Conservation (phyloP, 2,888 invertebrate species). For the Sceliomorpha sp. region DNA sequence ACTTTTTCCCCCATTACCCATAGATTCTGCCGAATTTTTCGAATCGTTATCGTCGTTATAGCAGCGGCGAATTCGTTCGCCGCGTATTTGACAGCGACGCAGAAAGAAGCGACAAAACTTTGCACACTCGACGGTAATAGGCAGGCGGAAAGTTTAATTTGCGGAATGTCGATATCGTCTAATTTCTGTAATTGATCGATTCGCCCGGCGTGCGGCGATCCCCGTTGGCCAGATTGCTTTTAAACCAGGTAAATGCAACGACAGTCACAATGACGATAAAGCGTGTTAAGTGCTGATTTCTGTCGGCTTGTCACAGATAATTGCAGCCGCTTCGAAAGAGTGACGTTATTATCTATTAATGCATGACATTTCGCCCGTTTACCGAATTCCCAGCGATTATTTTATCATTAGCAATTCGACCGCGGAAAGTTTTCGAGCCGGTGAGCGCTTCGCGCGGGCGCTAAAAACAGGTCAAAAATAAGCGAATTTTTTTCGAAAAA, state of each 20-base stretch:
- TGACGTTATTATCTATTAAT: constrained; percentile 51
- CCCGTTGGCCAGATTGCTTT: constrained; percentile 9
- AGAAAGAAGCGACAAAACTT: constrained; percentile 3
- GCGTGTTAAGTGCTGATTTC: constrained; percentile 55
- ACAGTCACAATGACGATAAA: constrained; percentile 51
- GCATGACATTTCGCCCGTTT: constrained; percentile 36
- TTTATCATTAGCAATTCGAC: constrained; percentile 39
- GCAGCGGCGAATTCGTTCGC: background rate
- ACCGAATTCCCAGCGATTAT: constrained; percentile 32
- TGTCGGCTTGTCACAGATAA: constrained; percentile 53
- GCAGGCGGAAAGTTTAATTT: constrained; percentile 19
- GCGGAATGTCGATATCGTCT: constrained; percentile 38
- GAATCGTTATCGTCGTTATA: constrained; percentile 4
- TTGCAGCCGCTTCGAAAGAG: constrained; percentile 39
- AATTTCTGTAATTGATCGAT: constrained; percentile 45
- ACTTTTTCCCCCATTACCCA: too few relatives aligned
- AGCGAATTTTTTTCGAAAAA: constrained; percentile 15
- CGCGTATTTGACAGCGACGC: too few relatives aligned
- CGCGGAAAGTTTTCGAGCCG: constrained; percentile 21
- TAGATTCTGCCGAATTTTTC: background rate
- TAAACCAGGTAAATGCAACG: constrained; percentile 50
- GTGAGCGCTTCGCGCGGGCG: constrained; percentile 8
- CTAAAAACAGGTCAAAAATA: constrained; percentile 27
- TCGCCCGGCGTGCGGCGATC: constrained; percentile 7
- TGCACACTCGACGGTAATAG: background rate